Conservation (phyloP, 2,113 vertebrate species). For the Nyctereutes procyonoides region DNA sequence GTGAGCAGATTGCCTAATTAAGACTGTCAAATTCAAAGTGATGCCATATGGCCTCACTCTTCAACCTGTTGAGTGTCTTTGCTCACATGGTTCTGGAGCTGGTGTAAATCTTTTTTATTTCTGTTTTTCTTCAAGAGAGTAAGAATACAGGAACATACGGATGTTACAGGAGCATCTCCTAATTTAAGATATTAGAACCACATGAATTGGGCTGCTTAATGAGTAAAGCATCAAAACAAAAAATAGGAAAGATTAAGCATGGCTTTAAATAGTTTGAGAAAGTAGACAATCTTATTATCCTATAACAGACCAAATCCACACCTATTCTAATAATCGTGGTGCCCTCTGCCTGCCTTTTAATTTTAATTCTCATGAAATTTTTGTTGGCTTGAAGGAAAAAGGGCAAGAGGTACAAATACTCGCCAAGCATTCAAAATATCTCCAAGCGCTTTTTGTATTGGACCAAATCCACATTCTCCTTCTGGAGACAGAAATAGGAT, state of each 20-base stretch:
- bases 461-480: not conserved
- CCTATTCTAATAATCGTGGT: not conserved
- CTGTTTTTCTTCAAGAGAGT: constrained; percentile 66
- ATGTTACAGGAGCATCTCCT: constrained; percentile 35
- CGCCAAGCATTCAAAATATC: not conserved
- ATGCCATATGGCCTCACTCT: constrained; percentile 70
- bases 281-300: constrained; percentile 44
- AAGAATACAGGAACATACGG: constrained; percentile 45
- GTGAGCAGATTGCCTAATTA: constrained; percentile 76
- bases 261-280: constrained; percentile 54
- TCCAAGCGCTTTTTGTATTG: not conserved
- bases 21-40: constrained; percentile 42
- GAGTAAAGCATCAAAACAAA: constrained; percentile 44
- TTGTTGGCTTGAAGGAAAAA: not conserved
- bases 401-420: not conserved
- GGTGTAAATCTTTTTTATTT: constrained; percentile 61
- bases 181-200: constrained; percentile 62
- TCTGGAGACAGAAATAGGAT: not conserved
- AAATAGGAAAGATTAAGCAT: constrained; percentile 49
- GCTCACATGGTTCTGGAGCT: not conserved
- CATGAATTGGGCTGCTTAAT: constrained; percentile 48
- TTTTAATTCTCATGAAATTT: constrained; percentile 48
- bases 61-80: constrained; percentile 70
- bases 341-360: constrained; percentile 13
- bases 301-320: constrained; percentile 32